phyloP scores from a whole-genome alignment of 92 coral and sea anemone genomes.

The Parazoanthus darwini region DNA sequence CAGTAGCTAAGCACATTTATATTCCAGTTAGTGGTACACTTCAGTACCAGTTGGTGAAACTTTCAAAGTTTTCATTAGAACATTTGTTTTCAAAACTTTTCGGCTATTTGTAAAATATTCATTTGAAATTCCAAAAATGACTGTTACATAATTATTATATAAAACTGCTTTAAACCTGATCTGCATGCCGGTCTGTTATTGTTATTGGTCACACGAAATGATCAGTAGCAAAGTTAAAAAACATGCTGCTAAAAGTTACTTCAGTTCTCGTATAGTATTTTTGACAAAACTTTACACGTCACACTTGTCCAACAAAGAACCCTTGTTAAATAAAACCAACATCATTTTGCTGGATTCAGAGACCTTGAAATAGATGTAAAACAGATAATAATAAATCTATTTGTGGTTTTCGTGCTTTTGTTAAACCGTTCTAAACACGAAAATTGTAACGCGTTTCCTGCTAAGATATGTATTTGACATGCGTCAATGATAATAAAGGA shows the following conservation, averaged over 20 bases:
- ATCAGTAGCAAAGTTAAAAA: too few relatives aligned
- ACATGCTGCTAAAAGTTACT: neutral
- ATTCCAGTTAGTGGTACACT: neutral
- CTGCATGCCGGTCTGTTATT: neutral
- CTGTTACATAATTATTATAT: too few relatives aligned
- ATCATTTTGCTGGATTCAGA: neutral
- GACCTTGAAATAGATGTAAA: conserved; percentile 4
- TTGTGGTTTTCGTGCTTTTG: conserved; percentile 15
- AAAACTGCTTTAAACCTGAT: neutral
- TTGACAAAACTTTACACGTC: neutral
- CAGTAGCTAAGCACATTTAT: neutral
- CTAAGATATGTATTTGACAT: conserved; percentile 2
- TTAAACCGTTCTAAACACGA: neutral
- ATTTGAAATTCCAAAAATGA: neutral
- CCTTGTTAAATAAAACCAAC: neutral
- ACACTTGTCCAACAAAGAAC: neutral
- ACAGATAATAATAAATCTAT: neutral
- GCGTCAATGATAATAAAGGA: conserved; percentile 33
- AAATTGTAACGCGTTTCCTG: conserved; percentile 21
- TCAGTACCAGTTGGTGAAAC: neutral
- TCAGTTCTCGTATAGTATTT: neutral
- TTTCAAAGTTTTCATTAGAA: neutral
- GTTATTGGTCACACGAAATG: too few relatives aligned
- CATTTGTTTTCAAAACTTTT: neutral
- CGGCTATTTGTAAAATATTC: neutral